These are phyloP conservation scores for Bombus sibiricus DNA, from an alignment of 1,140 invertebrate species.

Conservation along the genomic window DNA sequence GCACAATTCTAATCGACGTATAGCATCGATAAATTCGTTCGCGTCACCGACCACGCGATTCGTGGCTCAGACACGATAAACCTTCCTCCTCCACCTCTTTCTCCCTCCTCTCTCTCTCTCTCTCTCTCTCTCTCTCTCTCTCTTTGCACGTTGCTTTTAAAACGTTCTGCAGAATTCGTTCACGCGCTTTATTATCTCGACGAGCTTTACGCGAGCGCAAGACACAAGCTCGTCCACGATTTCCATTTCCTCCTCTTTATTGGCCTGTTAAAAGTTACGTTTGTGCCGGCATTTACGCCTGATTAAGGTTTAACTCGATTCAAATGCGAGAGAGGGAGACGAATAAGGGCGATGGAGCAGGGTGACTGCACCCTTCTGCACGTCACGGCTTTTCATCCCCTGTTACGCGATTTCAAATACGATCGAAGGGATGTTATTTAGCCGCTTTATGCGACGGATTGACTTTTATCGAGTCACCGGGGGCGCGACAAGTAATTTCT, in stretches of 20 bases:
- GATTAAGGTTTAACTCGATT: conserved; percentile 78
- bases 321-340: conserved; percentile 1
- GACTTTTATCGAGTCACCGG: background rate
- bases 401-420: conserved; percentile 9
- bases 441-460: conserved; percentile 11
- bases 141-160: conserved; percentile 5
- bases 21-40: conserved; percentile 68
- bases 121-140: background rate
- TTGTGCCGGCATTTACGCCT: conserved; percentile 74
- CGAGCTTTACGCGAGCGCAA: conserved; percentile 1
- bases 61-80: conserved; percentile 55
- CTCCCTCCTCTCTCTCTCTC: no score
- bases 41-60: conserved; percentile 34
- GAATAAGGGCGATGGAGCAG: background rate
- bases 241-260: conserved; percentile 78
- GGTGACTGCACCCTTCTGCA: background rate
- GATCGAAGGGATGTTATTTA: conserved; percentile 31
- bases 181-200: conserved; percentile 62
- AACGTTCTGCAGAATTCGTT: conserved; percentile 26
- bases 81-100: background rate
- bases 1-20: conserved; percentile 65
- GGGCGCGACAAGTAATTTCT: no score
- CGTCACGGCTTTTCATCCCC: background rate
- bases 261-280: conserved; percentile 78
- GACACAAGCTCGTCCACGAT: conserved; percentile 50